Evolutionary conservation across 1,140 invertebrate species (phyloP).

Genomic region (Zaprionus africanus): DNA sequence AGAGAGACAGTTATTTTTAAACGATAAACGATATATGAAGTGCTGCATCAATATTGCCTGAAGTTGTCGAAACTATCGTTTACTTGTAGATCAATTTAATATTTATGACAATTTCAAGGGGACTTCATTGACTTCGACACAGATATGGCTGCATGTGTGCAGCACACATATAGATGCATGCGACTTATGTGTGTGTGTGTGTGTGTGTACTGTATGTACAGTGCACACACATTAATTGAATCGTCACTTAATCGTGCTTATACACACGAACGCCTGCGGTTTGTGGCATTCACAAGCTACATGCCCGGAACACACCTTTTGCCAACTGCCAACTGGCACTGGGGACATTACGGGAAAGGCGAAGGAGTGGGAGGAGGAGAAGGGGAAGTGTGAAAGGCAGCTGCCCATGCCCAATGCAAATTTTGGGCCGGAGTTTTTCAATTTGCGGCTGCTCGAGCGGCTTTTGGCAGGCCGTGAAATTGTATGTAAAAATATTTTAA

Average conservation of each 20-base stretch:
- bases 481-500: slow-evolving; percentile 81
- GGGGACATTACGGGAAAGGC: not conserved
- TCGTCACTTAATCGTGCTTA: slow-evolving; percentile 37
- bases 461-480: slow-evolving; percentile 67
- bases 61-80: not conserved
- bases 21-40: no score
- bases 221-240: slow-evolving; percentile 17
- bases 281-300: slow-evolving; percentile 1
- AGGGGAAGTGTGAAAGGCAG: not conserved
- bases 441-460: slow-evolving; percentile 72
- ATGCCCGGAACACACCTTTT: not conserved
- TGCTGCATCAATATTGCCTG: not conserved
- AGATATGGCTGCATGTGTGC: not conserved
- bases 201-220: not conserved
- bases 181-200: no score
- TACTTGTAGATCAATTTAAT: not conserved
- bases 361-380: not conserved
- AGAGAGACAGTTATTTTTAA: no score
- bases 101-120: not conserved
- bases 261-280: slow-evolving; percentile 27
- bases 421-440: slow-evolving; percentile 43
- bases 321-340: not conserved
- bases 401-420: not conserved
- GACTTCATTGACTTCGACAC: not conserved
- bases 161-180: not conserved